Percentiles rank a stretch among this genome's conserved stretches.
Evolutionary conservation across 1,140 invertebrate species (phyloP).

Genomic region (Pemphigus obesinymphae): DNA sequence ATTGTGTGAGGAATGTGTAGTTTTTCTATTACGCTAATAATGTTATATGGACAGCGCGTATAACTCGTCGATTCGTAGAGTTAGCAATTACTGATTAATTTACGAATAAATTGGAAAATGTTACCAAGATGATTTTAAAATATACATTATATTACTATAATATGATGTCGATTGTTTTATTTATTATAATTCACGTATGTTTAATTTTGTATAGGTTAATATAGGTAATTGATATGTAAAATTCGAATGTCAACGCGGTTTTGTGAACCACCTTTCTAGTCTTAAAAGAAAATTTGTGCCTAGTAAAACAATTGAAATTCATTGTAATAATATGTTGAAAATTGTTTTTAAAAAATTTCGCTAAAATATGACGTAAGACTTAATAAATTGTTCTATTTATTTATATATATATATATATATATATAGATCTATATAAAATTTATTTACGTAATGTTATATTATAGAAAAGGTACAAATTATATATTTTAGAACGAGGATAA

Average conservation of each 20-base stretch:
- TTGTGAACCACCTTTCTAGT: conserved; percentile 15
- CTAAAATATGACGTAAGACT: conserved; percentile 21
- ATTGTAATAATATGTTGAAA: background rate
- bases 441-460: too few relatives aligned
- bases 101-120: background rate
- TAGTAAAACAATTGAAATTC: background rate
- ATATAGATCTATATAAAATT: background rate
- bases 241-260: background rate
- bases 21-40: background rate
- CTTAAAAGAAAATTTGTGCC: background rate
- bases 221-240: background rate
- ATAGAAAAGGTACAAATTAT: background rate
- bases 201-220: background rate
- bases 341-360: background rate
- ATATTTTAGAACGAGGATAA: background rate
- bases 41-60: background rate
- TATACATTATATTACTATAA: too few relatives aligned
- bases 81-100: background rate
- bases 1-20: background rate
- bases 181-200: background rate
- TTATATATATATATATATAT: too few relatives aligned
- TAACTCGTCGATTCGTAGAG: background rate
- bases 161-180: background rate
- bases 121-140: background rate
- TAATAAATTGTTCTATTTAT: conserved; percentile 12